These are phyloP conservation scores for Scelioninae gen. 2 DNA, from an alignment of 2,888 invertebrate species.

Conservation along the genomic window DNA sequence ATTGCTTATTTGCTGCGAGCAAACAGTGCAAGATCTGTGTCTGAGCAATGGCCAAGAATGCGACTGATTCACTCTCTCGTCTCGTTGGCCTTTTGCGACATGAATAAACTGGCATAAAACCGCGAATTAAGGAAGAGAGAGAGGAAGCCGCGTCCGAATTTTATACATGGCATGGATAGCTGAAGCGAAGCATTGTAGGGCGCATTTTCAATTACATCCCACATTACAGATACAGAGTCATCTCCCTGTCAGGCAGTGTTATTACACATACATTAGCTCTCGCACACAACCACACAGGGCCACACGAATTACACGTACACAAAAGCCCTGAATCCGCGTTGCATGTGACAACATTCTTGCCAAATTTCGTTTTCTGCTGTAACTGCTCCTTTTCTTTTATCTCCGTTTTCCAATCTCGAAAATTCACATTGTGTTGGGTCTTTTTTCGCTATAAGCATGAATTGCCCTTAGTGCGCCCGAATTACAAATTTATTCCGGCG, in stretches of 20 bases:
- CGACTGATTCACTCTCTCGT: constrained; percentile 39
- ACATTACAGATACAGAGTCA: constrained; percentile 46
- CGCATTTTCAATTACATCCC: constrained; percentile 57
- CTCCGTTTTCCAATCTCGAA: constrained; percentile 43
- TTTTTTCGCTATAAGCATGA: constrained; percentile 12
- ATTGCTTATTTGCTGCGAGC: constrained; percentile 48
- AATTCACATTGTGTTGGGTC: constrained; percentile 24
- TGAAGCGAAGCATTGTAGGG: constrained; percentile 46
- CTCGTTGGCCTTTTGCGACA: constrained; percentile 49
- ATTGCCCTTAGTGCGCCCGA: constrained; percentile 24
- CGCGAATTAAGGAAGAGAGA: constrained; percentile 43
- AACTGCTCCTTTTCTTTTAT: constrained; percentile 46
- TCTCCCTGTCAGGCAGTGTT: constrained; percentile 43
- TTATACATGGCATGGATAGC: constrained; percentile 40
- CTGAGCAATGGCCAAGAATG: constrained; percentile 56
- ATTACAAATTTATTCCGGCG: constrained; percentile 23
- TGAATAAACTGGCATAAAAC: constrained; percentile 54
- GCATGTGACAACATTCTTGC: constrained; percentile 40
- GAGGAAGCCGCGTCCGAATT: constrained; percentile 49
- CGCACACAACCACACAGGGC: too few species aligned
- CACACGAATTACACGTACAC: constrained; percentile 5
- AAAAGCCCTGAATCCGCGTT: constrained; percentile 24
- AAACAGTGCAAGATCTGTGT: constrained; percentile 44
- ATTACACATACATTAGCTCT: constrained; percentile 44
- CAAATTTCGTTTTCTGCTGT: constrained; percentile 54